These are phyloP conservation scores for Aurelia sp. DNA, from an alignment of 30 jellyfish, hydroid and myxozoan genomes.

Conservation along the genomic window DNA sequence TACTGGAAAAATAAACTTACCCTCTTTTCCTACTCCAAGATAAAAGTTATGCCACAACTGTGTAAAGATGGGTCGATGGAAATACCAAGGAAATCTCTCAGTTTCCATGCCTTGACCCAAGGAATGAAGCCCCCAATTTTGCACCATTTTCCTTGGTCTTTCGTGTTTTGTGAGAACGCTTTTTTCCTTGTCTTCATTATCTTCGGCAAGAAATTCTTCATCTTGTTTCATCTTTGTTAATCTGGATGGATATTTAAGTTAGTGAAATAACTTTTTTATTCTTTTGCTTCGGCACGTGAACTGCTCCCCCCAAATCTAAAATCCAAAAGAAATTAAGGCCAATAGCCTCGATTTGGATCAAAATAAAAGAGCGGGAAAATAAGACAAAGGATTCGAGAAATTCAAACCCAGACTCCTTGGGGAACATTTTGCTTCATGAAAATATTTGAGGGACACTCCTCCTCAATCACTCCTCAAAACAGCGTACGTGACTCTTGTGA, in stretches of 20 bases:
- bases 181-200: background rate
- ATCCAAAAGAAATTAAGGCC: no score
- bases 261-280: background rate
- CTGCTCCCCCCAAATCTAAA: no score
- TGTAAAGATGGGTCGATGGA: conserved; percentile 42
- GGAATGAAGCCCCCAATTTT: conserved; percentile 19
- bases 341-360: no score
- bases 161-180: conserved; percentile 14
- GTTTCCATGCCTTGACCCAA: conserved; percentile 55
- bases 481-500: no score
- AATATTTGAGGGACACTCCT: no score
- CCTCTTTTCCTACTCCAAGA: conserved; percentile 59
- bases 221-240: background rate
- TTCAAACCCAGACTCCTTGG: no score
- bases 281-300: background rate
- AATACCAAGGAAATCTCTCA: conserved; percentile 45
- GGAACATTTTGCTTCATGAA: no score
- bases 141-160: conserved; percentile 46
- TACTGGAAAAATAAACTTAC: background rate
- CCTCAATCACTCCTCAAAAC: no score
- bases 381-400: no score
- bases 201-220: background rate
- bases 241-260: background rate
- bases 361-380: no score
- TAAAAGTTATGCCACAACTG: conserved; percentile 55